phyloP scores from a whole-genome alignment of 2,888 invertebrate species.

The Stenoptilia bipunctidactyla region DNA sequence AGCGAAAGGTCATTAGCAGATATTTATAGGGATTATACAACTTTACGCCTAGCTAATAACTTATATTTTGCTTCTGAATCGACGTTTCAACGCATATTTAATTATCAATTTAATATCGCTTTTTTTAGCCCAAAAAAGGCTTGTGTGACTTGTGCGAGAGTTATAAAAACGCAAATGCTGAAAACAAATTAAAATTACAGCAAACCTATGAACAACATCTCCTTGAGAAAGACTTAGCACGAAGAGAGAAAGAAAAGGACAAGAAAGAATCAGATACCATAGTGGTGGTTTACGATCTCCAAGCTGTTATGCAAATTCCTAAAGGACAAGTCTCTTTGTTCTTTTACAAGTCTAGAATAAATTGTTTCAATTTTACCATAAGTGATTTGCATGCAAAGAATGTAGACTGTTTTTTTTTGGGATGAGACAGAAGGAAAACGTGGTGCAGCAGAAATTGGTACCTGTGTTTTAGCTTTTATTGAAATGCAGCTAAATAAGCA shows the following conservation, averaged over 20 bases:
- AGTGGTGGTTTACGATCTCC: conserved; percentile 18
- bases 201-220: too few species aligned
- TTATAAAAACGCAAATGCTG: conserved; percentile 9
- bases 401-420: conserved; percentile 17
- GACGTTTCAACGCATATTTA: background rate
- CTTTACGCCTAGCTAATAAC: too few species aligned
- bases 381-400: conserved; percentile 11
- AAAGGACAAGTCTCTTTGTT: conserved; percentile 16
- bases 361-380: conserved; percentile 13
- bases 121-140: conserved; percentile 8
- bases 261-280: conserved; percentile 1
- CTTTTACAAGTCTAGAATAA: conserved; percentile 16
- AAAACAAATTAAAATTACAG: too few species aligned
- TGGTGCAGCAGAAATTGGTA: conserved; percentile 16
- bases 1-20: conserved; percentile 7
- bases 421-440: conserved; percentile 16
- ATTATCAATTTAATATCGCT: conserved; percentile 6
- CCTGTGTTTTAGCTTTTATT: conserved; percentile 12
- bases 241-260: conserved; percentile 10
- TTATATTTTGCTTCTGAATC: too few species aligned
- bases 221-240: conserved; percentile 10
- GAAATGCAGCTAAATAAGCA: conserved; percentile 2
- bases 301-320: conserved; percentile 16
- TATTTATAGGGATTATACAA: conserved; percentile 9
- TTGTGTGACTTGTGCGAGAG: conserved; percentile 9